Conservation (phyloP, 1,140 invertebrate genomes). For the Drosophila kohkoa region DNA sequence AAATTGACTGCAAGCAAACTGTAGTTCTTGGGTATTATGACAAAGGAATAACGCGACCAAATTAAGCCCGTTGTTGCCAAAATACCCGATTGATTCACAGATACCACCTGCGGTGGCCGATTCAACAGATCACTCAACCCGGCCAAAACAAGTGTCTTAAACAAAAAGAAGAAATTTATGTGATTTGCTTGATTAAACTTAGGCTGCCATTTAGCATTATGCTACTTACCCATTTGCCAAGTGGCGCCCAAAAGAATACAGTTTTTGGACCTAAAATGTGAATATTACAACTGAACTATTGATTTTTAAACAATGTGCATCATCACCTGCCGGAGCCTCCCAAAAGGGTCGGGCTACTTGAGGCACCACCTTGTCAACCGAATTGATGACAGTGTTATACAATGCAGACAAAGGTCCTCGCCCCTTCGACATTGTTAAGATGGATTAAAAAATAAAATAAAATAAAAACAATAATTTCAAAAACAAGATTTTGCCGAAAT, state of each 20-base stretch:
- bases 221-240: slow-evolving; percentile 61
- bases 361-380: slow-evolving; percentile 51
- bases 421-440: slow-evolving; percentile 48
- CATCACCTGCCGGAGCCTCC: slow-evolving; percentile 53
- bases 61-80: slow-evolving; percentile 52
- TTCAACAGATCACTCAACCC: slow-evolving; percentile 57
- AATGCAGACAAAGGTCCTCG: slow-evolving; percentile 47
- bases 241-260: slow-evolving; percentile 67
- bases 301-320: background rate
- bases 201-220: background rate
- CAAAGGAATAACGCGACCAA: slow-evolving; percentile 65
- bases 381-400: slow-evolving; percentile 42
- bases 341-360: slow-evolving; percentile 50
- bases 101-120: slow-evolving; percentile 52
- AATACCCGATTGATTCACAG: slow-evolving; percentile 50
- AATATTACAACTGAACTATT: background rate
- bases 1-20: slow-evolving; percentile 57
- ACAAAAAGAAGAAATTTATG: background rate
- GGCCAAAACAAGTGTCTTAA: slow-evolving; percentile 51
- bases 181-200: background rate
- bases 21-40: slow-evolving; percentile 68
- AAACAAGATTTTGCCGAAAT: background rate
- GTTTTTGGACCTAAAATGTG: slow-evolving; percentile 52
- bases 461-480: background rate
- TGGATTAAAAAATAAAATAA: background rate